phyloP scores from a whole-genome alignment of 2,888 invertebrate genomes.

The Onchidella celtica region DNA sequence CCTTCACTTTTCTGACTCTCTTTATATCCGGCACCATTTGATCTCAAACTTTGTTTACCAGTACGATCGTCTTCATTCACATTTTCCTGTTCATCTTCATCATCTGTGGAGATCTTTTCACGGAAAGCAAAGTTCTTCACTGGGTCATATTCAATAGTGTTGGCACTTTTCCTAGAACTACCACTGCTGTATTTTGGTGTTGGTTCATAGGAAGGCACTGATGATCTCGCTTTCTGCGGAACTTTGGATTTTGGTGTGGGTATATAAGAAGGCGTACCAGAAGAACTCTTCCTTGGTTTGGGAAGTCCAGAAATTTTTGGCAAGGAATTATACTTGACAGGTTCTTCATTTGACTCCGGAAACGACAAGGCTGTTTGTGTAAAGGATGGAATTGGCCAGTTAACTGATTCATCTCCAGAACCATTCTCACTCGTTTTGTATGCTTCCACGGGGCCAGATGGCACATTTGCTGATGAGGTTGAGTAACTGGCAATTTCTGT shows the following conservation, averaged over 20 bases:
- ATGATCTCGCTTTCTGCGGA: constrained; percentile 35
- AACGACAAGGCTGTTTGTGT: constrained; percentile 31
- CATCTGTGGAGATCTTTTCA: not conserved
- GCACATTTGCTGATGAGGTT: not conserved
- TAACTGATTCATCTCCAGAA: not conserved
- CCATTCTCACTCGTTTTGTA: constrained; percentile 4
- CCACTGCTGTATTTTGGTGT: constrained; percentile 61
- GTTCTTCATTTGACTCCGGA: constrained; percentile 29
- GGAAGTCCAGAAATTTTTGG: constrained; percentile 26
- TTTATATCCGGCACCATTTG: not conserved
- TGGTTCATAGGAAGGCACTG: constrained; percentile 69
- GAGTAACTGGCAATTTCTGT: constrained; percentile 21
- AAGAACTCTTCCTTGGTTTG: not conserved
- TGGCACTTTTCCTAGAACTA: constrained; percentile 22
- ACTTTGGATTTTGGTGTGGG: constrained; percentile 53
- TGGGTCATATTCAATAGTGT: constrained; percentile 72
- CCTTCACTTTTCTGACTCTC: not conserved
- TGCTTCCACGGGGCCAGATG: constrained; percentile 11
- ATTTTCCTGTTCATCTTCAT: constrained; percentile 1
- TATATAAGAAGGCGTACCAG: constrained; percentile 46
- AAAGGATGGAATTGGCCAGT: constrained; percentile 47
- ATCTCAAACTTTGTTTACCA: not conserved
- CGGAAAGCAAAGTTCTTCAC: constrained; percentile 64
- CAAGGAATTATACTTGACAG: not conserved
- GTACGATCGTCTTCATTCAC: not conserved